Evolutionary conservation across 2,888 invertebrate species (phyloP), one percentile per base, ranked within the genome.

Genomic region (Amitus sp.): DNA sequence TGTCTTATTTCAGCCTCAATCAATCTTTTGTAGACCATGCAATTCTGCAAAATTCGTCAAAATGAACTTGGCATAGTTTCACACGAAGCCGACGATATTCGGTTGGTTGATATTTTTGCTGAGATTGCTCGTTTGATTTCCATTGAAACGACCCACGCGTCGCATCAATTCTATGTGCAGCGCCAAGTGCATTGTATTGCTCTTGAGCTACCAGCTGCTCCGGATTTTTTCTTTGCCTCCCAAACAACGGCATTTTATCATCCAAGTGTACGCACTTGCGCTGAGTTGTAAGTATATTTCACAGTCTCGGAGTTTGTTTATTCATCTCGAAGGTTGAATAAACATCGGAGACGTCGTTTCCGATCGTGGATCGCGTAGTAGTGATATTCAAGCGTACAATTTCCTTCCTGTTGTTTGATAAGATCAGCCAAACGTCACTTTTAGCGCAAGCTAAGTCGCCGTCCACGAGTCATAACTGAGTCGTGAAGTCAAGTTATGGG

Each of bases 381-480:
- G 37, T 47, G 47, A 23, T 47, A 40, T 6, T 19, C 40, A 27
- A 20, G 33, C 34, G 20, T 33, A 42, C 54, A 40, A 47, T 54
- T 54, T 54, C 47, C 53, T 53, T 47, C 33, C 33, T 42, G 54
- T 47, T 33, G 47, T n/a, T 42, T 46, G 20, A 47, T 20, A 20
- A 20, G 46, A 53, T 28, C 39, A 28, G 27, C 39, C 34, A 47
- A 47, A 43, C 43, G 48, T 48, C 55, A 55, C 43, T 55, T 45
- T 48, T 30, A 48, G 42, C 33, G 30, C 28, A 47, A 13, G 17
- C 39, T 20, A 54, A 34, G 47, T 27, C 47, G 50, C 64, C 45
- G 62, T 45, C 65, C 69, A 63, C 64, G 70, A 71, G 69, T 73
- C 65, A 69, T 63, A 66, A 68, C 69, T 23, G 7, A 23, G 23